These are phyloP conservation scores for Isurus oxyrinchus DNA, from an alignment of 2,113 vertebrate species.

Conservation along the genomic window DNA sequence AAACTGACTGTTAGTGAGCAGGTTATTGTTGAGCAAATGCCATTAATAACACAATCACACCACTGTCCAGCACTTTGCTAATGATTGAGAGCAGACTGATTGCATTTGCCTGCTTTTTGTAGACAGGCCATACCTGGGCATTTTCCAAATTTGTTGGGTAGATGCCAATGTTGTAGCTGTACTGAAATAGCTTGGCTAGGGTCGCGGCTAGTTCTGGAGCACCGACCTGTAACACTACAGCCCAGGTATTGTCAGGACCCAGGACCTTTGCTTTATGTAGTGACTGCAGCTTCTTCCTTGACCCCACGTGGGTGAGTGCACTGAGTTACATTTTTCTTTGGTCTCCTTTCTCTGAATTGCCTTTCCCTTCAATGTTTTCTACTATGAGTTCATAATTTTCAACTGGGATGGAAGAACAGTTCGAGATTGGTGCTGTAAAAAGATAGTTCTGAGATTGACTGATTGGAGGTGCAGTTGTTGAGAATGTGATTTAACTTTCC, in stretches of 20 bases:
- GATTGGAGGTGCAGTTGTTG: neutral
- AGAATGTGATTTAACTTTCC: neutral
- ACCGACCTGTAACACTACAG: neutral
- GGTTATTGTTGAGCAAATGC: no score
- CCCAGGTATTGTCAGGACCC: neutral
- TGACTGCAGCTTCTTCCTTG: neutral
- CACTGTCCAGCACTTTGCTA: no score
- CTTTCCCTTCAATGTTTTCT: neutral
- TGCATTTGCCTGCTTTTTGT: no score
- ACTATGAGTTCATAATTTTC: neutral
- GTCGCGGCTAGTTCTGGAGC: neutral
- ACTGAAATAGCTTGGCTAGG: neutral
- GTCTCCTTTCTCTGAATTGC: neutral
- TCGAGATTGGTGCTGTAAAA: neutral
- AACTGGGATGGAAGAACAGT: neutral
- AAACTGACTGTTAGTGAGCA: no score
- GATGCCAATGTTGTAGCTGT: neutral
- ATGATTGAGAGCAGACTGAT: no score
- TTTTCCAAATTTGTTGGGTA: neutral
- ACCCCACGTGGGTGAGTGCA: neutral
- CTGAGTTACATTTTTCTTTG: neutral
- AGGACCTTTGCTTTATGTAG: neutral
- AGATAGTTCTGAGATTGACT: neutral
- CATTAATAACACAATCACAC: no score
- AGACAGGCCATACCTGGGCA: neutral